Base-by-base conservation (phyloP, 2,888 invertebrate species). In the Trachelus iudaicus region DNA sequence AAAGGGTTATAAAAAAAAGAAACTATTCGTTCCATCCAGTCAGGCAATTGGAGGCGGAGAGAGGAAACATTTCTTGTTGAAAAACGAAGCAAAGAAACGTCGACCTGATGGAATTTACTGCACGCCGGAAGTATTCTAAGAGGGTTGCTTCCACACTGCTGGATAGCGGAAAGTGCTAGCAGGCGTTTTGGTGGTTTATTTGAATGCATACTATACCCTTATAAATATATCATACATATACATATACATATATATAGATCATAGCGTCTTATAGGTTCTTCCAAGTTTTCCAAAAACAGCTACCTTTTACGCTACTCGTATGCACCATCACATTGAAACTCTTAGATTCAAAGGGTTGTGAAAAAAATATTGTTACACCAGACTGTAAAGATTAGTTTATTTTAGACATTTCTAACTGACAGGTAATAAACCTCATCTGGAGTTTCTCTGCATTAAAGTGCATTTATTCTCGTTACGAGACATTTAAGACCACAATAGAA, bases 101-200 rank as follows among this genome's bases (percentile, higher is more conserved):
- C 84, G 83, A 80, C 85, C 82, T 85, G 84, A 86, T 88, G 87
- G 86, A 89, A 89, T 89, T 88, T 88, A 89, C 86, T 85, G 87
- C 85, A 85, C 83, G 84, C 85, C 87, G 87, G 87, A 88, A 89
- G 87, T 88, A 87, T 89, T 90, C 87, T 83, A 85, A 87, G 88
- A 90, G 87, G 87, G 87, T 86, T 87, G 87, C 88, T 89, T 88
- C 88, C 86, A 87, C 85, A 83, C 85, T 86, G 87, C 83, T 87
- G 87, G 85, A 88, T 88, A 85, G 79, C 82, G 83, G 85, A 86
- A 86, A 86, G 84, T 86, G 85, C 87, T 87, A 87, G 84, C 85
- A 82, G 83, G 82, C 85, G 85, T 86, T 85, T 86, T 84, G 84
- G 83, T 86, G 85, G 87, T 90, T 89, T 89, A 89, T 89, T 87